Evolutionary conservation across 2,113 vertebrate genomes (phyloP).

Genomic region (Petaurus breviceps): DNA sequence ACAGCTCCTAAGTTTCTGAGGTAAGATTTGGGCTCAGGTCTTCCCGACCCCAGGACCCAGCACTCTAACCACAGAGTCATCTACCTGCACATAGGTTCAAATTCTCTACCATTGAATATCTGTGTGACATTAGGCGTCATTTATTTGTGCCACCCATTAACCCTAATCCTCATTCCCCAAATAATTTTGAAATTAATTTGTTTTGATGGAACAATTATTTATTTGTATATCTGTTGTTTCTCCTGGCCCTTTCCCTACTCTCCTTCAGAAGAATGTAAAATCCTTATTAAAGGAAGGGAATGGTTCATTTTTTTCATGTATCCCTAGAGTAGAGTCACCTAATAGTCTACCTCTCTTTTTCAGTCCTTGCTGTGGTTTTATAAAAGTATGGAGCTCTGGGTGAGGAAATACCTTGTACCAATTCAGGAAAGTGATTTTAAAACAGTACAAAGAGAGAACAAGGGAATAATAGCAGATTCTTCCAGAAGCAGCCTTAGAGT

Average conservation of each 20-base stretch:
- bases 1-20: neutral
- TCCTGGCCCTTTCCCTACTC: no score
- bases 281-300: neutral
- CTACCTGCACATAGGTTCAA: neutral
- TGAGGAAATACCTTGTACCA: neutral
- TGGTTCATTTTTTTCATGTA: neutral
- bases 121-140: neutral
- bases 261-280: no score
- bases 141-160: neutral
- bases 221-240: neutral
- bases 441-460: neutral
- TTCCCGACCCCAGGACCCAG: neutral
- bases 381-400: neutral
- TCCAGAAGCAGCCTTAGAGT: neutral
- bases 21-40: neutral
- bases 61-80: neutral
- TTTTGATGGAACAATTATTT: neutral
- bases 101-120: neutral
- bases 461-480: neutral
- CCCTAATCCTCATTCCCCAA: neutral
- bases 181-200: neutral
- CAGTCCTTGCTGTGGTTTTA: neutral
- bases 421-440: neutral
- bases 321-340: no score
- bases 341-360: neutral